phyloP scores from a whole-genome alignment of 2,113 vertebrate genomes.

The Cheirogaleus medius region DNA sequence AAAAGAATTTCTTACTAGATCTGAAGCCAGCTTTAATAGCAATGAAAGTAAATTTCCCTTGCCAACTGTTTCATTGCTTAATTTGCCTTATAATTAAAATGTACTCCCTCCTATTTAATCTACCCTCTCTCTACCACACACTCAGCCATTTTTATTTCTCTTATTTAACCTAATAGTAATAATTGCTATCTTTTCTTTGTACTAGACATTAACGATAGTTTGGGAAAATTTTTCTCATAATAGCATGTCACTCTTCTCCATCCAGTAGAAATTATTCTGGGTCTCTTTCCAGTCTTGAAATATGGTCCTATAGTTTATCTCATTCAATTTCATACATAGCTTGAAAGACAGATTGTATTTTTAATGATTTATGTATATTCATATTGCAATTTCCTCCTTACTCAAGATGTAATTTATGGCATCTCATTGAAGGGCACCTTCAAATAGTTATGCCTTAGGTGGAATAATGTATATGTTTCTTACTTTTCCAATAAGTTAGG shows the following conservation, averaged over 20 bases:
- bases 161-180: conserved; percentile 12
- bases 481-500: not conserved
- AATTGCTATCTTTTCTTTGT: not conserved
- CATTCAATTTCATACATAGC: conserved; percentile 43
- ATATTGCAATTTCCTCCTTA: conserved; percentile 38
- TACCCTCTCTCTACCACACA: not conserved
- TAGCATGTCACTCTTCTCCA: not conserved
- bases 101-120: not conserved
- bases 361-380: conserved; percentile 71
- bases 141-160: not conserved
- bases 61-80: conserved; percentile 3
- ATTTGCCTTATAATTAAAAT: conserved; percentile 35
- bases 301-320: conserved; percentile 5
- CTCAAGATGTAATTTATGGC: conserved; percentile 23
- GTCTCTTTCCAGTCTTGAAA: conserved; percentile 36
- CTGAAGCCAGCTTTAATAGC: not conserved
- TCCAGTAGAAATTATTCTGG: not conserved
- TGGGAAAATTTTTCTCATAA: not conserved
- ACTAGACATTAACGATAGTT: not conserved
- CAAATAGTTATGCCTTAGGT: not conserved
- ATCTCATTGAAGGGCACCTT: conserved; percentile 42
- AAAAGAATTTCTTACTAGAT: not conserved
- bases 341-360: conserved; percentile 53
- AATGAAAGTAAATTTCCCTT: conserved; percentile 16
- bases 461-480: not conserved